Conservation (phyloP, 2,888 invertebrate genomes). For the Pseudococcus jackbeardsleyi region DNA sequence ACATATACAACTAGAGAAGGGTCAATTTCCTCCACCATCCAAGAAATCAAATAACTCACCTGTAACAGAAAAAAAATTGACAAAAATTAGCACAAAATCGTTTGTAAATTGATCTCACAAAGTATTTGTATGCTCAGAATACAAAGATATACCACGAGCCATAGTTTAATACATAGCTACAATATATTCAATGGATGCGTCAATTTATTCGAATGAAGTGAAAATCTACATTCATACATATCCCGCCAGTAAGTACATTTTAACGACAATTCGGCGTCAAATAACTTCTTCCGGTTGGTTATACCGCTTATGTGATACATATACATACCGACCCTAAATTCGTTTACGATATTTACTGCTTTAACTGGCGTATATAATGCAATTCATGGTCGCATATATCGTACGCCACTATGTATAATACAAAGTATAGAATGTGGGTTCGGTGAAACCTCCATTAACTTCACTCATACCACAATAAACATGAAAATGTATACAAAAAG, state of each 20-base stretch:
- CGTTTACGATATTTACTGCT: constrained; percentile 13
- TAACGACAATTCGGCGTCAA: constrained; percentile 28
- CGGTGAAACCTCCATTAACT: not conserved
- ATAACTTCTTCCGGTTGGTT: constrained; percentile 16
- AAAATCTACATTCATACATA: not conserved
- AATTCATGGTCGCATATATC: not conserved
- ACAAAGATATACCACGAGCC: too few species aligned
- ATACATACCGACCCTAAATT: not conserved
- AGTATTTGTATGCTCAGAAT: too few species aligned
- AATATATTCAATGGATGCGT: not conserved
- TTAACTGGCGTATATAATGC: constrained; percentile 6
- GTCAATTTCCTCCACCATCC: too few species aligned
- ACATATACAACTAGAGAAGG: too few species aligned
- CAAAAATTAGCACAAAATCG: too few species aligned
- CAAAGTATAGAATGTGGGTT: not conserved
- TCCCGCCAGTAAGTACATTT: not conserved
- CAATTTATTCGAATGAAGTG: not conserved
- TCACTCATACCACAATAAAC: not conserved
- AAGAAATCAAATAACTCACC: too few species aligned
- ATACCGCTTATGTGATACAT: not conserved
- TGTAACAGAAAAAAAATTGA: too few species aligned
- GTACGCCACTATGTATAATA: not conserved
- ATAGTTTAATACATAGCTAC: too few species aligned
- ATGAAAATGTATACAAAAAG: constrained; percentile 1
- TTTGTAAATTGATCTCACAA: too few species aligned